Base-by-base conservation (phyloP, 2,888 invertebrate species). In the Cheiracanthium punctorium region DNA sequence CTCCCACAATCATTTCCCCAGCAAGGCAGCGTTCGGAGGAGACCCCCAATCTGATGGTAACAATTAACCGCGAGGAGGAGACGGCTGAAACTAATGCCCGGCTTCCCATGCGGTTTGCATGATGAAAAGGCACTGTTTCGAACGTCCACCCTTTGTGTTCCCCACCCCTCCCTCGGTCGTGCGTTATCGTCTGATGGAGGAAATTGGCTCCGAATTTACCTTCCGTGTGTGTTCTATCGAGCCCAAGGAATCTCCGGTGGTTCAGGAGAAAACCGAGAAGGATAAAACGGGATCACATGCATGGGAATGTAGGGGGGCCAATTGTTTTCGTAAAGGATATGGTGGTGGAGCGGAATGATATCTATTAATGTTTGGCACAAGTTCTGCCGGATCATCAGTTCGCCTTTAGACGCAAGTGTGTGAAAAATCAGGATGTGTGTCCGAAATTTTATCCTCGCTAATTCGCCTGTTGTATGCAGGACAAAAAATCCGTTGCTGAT, bases 191-290 rank as follows among this genome's bases (percentile, higher is more conserved):
- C 43, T 48, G 43, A 48, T 48, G 43, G 43, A 48, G 43, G 43
- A 48, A 48, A 48, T 48, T 48, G 43, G 43, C 43, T 48, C 43
- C 43, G 43, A 48, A 48, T 48, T 48, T 48, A 48, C 43, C 43
- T 48, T 48, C 43, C 43, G 43, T 17, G 43, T 12, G 12, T 48
- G 2, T 17, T 48, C 1, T 37, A 37, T 37, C 17, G 14, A 17
- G 14, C 10, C 37, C 17, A 48, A 48, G 43, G 43, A 48, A 48
- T 48, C 43, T 48, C 7, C 17, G 43, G 1, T 48, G 43, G 17
- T 48, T 48, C 17, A 48, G 43, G 43, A 48, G 17, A n/a, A 48
- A 48, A 17, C 43, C 43, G 10, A 48, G 43, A 48, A 2, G 43
- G 43, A 48, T 48, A 48, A 48, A 48, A 17, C 43, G 14, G 43